Conservation (phyloP, 2,113 vertebrate genomes). For the Otus sunia region DNA sequence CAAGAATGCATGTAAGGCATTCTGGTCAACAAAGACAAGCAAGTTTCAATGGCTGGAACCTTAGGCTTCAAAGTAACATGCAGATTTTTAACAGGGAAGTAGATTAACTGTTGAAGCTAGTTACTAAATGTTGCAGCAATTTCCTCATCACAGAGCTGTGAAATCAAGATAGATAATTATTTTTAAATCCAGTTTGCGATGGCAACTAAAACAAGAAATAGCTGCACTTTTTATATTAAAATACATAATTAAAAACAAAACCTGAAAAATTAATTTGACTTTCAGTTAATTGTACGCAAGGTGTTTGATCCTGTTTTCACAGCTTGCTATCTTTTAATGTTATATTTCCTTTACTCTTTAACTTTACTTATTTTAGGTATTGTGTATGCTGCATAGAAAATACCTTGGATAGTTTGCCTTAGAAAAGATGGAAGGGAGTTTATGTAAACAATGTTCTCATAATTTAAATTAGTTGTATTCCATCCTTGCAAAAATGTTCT, state of each 20-base stretch:
- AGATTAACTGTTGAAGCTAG: background rate
- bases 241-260: background rate
- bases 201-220: background rate
- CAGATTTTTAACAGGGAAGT: background rate
- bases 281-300: background rate
- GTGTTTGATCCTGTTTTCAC: background rate
- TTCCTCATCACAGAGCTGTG: background rate
- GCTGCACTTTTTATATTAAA: background rate
- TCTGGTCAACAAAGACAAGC: background rate
- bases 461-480: background rate
- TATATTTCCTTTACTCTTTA: background rate
- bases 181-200: background rate
- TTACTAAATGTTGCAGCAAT: background rate
- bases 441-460: background rate
- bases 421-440: background rate
- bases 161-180: background rate
- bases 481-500: background rate
- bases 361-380: background rate
- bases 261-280: background rate
- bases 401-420: background rate
- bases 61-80: background rate
- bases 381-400: background rate
- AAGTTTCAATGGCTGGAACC: background rate
- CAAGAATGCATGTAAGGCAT: background rate
- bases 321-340: background rate